Evolutionary conservation across 2,888 invertebrate species (phyloP).

Genomic region (Hydropsyche betteni): DNA sequence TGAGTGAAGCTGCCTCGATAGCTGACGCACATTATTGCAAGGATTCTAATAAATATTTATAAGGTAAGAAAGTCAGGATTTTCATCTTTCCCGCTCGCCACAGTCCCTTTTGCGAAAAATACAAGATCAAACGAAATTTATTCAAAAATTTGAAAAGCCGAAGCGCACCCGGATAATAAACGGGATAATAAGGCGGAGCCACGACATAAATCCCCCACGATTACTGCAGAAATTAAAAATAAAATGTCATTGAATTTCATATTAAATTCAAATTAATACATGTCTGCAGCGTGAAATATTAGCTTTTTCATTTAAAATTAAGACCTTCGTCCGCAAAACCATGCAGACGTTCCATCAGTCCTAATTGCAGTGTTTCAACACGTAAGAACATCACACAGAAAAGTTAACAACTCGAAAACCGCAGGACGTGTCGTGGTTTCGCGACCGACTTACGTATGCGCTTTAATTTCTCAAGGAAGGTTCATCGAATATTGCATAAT

Average conservation of each 20-base stretch:
- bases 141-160: constrained; percentile 16
- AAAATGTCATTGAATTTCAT: no score
- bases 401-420: constrained; percentile 15
- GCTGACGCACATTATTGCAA: constrained; percentile 14
- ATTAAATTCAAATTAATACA: no score
- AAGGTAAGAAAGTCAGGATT: constrained; percentile 18
- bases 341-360: background rate
- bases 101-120: constrained; percentile 1
- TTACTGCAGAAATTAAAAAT: no score
- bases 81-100: constrained; percentile 8
- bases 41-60: constrained; percentile 27
- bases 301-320: constrained; percentile 1
- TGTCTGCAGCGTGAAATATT: background rate
- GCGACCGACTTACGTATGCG: constrained; percentile 2
- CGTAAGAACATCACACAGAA: background rate
- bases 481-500: background rate
- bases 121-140: constrained; percentile 31
- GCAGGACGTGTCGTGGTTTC: constrained; percentile 22
- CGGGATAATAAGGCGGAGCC: no score
- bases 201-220: no score
- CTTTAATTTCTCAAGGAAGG: background rate
- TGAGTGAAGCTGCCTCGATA: constrained; percentile 10
- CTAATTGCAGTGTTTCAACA: constrained; percentile 17
- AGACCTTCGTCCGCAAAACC: constrained; percentile 18
- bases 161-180: background rate